Evolutionary conservation across 2,888 invertebrate species (phyloP).

Genomic region (Chrysolina americana): DNA sequence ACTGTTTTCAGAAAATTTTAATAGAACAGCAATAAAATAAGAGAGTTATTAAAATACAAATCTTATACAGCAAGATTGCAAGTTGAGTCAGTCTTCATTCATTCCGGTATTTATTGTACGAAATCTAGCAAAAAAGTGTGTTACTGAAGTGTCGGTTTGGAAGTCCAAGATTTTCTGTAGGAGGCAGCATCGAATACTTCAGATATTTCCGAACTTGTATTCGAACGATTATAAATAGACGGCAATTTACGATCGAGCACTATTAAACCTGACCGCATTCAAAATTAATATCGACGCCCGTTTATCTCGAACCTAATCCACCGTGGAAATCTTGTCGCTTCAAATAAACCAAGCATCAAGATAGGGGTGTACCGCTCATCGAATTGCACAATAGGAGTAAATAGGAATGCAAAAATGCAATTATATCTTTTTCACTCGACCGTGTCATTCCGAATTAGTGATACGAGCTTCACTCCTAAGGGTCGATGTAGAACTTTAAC

Average conservation of each 20-base stretch:
- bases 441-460: conserved; percentile 16
- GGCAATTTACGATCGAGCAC: background rate
- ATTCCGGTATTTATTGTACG: too few species aligned
- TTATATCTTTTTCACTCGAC: conserved; percentile 15
- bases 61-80: too few species aligned
- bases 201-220: too few species aligned
- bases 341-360: conserved; percentile 2
- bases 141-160: too few species aligned
- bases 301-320: background rate
- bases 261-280: background rate
- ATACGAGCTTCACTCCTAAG: conserved; percentile 12
- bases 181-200: too few species aligned
- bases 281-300: conserved; percentile 14
- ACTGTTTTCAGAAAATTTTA: too few species aligned
- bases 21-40: too few species aligned
- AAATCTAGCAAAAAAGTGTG: too few species aligned
- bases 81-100: too few species aligned
- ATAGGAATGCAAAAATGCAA: conserved; percentile 22
- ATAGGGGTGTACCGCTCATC: conserved; percentile 7
- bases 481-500: conserved; percentile 15
- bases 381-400: conserved; percentile 15
- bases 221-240: too few species aligned
- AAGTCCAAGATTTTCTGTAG: too few species aligned
- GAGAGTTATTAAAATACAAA: too few species aligned
- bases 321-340: conserved; percentile 12